Evolutionary conservation across 2,113 vertebrate species (phyloP).

Genomic region (Rhinichthys klamathensis): DNA sequence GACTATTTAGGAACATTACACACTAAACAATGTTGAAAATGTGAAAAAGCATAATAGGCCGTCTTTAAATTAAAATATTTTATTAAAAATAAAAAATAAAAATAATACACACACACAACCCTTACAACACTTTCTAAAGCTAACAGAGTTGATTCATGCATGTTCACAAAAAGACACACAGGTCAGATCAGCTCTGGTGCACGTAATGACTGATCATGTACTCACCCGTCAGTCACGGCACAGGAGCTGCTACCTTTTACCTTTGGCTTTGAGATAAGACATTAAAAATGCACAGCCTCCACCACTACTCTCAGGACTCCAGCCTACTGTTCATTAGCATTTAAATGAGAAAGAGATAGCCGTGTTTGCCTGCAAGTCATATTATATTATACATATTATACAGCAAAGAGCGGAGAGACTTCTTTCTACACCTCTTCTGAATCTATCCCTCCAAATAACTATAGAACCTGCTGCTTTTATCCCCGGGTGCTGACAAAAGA

Average conservation of each 20-base stretch:
- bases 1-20: too few species aligned
- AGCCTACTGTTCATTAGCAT: conserved; percentile 77
- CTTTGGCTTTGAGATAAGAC: conserved; percentile 71
- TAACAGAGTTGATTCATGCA: neutral
- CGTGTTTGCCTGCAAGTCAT: conserved; percentile 66
- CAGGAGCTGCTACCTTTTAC: conserved; percentile 69
- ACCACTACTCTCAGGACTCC: conserved; percentile 66
- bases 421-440: conserved; percentile 18
- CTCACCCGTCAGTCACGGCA: conserved; percentile 64
- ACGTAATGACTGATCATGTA: conserved; percentile 74
- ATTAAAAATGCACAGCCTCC: conserved; percentile 75
- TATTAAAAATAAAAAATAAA: too few species aligned
- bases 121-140: too few species aligned
- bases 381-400: conserved; percentile 45
- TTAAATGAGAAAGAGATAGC: conserved; percentile 81
- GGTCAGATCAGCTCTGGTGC: conserved; percentile 62
- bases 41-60: too few species aligned
- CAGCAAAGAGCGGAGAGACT: conserved; percentile 63
- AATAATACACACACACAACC: too few species aligned
- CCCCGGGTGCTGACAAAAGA: neutral
- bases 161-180: neutral
- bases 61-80: too few species aligned
- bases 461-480: neutral
- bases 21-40: too few species aligned
- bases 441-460: conserved; percentile 5